Base-by-base conservation (phyloP, 1,140 invertebrate genomes). In the Bradysia coprophila region DNA sequence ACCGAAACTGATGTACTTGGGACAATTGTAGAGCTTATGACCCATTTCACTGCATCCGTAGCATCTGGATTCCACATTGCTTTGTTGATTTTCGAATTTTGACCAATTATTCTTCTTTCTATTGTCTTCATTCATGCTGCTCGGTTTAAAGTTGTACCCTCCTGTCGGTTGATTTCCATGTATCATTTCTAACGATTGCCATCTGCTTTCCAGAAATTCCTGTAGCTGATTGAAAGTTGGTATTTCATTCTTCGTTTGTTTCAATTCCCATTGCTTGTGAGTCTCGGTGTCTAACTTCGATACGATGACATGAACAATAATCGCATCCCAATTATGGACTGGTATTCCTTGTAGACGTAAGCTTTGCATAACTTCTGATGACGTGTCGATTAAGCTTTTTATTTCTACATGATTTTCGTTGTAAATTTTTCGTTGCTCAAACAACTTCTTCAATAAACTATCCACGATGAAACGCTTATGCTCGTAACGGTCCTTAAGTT, bases 401-500 rank as follows among this genome's bases (percentile, higher is more conserved):
- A 62, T 48, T 4, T 36, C 33, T 11, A 6, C 13, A 13, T 43
- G 33, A 1, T 48, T 50, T 44, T 55, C 49, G 41, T 43, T 51
- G 20, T 20, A 21, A 11, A 55, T 33, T 21, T 33, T 40, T n/a
- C 37, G 48, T 40, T 54, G 46, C 22, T 50, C 39, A 45, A 49
- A 53, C 24, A 60, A 43, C 28, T 48, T 44, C 32, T 54, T 51
- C 21, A 61, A 48, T 44, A 63, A 54, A 15, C 49, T 51, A 24
- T 55, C 49, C 15, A 59, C 45, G 19, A 57, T 56, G 31, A 58
- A 22, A 32, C 52, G 20, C 43, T 53, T 54, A 43, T 59, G 58
- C 15, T 62, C 52, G 41, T 54, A 64, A 16, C 57, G 46, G 19
- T 51, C 43, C 34, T 53, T 52, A 31, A 64, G 46, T 23, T 56